Conservation (phyloP, 2,113 vertebrate species). For the Chinchilla lanigera region DNA sequence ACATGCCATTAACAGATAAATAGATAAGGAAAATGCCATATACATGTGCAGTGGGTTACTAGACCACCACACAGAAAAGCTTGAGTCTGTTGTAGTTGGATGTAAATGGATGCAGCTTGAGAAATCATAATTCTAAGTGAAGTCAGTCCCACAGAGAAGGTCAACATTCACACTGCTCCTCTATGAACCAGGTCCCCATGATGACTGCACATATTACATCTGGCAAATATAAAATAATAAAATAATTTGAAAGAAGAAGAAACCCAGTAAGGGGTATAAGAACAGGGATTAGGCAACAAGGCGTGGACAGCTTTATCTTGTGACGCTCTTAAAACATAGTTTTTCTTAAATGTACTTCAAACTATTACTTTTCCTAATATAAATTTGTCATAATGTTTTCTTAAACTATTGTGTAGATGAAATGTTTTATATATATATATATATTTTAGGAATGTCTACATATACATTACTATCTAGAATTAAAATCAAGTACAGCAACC, state of each 20-base stretch:
- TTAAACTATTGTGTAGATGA: neutral
- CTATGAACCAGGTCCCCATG: neutral
- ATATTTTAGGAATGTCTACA: neutral
- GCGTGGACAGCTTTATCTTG: neutral
- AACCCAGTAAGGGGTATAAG: no score
- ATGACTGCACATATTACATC: neutral
- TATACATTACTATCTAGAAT: neutral
- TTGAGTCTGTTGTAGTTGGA: neutral
- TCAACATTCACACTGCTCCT: neutral
- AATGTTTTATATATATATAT: no score
- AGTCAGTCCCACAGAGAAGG: neutral
- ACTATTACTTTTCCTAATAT: neutral
- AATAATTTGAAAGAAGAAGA: neutral
- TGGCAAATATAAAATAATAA: neutral
- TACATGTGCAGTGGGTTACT: neutral
- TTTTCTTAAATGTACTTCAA: neutral
- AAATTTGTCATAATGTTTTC: neutral
- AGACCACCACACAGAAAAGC: neutral
- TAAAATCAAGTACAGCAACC: neutral
- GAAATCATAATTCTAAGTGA: neutral
- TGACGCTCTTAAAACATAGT: neutral
- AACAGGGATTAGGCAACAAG: neutral
- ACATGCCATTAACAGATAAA: neutral
- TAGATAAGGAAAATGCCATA: neutral
- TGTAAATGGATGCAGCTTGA: neutral